Conservation (phyloP, 2,113 vertebrate genomes). For the Rafetus swinhoei region DNA sequence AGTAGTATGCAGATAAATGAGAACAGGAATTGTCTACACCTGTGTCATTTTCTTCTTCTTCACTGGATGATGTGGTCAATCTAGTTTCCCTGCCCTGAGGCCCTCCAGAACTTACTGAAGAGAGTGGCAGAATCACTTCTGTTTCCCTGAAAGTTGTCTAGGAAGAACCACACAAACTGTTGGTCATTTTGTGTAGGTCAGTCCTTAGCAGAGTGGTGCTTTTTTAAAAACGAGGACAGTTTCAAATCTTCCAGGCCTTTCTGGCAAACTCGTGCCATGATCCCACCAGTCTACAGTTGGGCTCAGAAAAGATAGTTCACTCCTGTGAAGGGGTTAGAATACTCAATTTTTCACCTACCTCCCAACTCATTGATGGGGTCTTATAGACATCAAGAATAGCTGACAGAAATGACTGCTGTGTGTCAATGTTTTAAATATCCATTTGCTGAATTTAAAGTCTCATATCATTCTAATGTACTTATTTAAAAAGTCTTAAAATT, state of each 20-base stretch:
- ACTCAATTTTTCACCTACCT: neutral
- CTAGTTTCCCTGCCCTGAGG: neutral
- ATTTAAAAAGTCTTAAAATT: too few species aligned
- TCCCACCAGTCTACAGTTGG: neutral
- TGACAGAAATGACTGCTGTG: neutral
- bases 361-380: neutral
- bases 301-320: neutral
- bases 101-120: neutral
- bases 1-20: too few species aligned
- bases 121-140: neutral
- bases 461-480: too few species aligned
- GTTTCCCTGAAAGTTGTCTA: neutral
- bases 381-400: neutral
- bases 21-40: too few species aligned
- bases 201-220: neutral
- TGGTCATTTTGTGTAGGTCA: neutral
- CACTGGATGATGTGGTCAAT: neutral
- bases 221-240: neutral
- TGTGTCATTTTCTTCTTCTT: too few species aligned
- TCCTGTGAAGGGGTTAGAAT: neutral
- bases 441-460: too few species aligned
- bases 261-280: neutral
- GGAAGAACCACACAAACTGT: neutral
- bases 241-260: neutral
- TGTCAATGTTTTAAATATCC: too few species aligned